A percentile compares a stretch with the other conserved stretches of the same genome.
Conservation (phyloP, 2,113 vertebrate genomes). For the Dryoscopus gambensis region DNA sequence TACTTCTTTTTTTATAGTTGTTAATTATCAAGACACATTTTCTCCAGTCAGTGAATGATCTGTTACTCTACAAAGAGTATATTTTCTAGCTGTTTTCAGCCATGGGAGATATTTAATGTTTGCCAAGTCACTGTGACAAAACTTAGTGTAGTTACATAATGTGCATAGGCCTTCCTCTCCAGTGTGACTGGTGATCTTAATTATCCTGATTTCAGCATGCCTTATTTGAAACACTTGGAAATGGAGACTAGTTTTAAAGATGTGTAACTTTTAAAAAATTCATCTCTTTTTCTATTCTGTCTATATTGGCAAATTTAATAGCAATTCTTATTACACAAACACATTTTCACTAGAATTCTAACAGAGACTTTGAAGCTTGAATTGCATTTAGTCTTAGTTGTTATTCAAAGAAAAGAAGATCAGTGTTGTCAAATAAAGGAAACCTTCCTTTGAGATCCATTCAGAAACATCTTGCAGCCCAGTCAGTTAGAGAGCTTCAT, state of each 20-base stretch:
- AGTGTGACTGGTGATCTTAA: neutral
- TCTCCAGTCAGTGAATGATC: neutral
- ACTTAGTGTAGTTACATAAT: neutral
- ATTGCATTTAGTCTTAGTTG: neutral
- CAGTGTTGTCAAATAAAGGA: neutral
- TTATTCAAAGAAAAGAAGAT: neutral
- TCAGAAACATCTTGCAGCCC: neutral
- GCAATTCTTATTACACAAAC: neutral
- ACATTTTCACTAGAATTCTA: neutral
- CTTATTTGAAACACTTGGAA: neutral
- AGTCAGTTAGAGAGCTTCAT: neutral
- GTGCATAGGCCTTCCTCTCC: neutral
- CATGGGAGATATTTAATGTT: neutral
- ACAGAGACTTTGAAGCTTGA: neutral
- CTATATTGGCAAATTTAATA: neutral
- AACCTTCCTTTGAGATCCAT: neutral
- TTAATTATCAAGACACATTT: neutral
- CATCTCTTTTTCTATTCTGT: neutral
- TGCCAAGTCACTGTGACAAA: neutral
- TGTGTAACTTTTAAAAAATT: neutral
- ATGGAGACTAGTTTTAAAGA: neutral
- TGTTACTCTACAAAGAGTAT: neutral
- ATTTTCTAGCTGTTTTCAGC: neutral
- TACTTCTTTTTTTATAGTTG: neutral
- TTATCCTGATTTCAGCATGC: neutral